Evolutionary conservation across 2,888 invertebrate genomes (phyloP).

Genomic region (Liodrosophila aerea): DNA sequence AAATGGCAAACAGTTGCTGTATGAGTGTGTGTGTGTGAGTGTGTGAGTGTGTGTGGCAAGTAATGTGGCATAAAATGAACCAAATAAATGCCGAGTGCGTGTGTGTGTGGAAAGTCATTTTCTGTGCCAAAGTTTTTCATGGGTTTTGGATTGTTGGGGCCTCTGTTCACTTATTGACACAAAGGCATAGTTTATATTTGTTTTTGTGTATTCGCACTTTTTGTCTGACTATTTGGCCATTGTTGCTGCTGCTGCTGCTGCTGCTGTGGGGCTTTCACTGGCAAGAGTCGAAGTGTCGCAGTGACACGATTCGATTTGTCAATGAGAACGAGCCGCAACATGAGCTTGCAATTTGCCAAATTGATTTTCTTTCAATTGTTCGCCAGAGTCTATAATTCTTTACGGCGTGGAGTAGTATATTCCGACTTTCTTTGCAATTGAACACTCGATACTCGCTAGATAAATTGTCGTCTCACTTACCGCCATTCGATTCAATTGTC

Average conservation of each 20-base stretch:
- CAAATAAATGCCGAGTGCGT: conserved; percentile 74
- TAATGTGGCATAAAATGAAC: conserved; percentile 78
- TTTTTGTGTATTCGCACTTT: conserved; percentile 4
- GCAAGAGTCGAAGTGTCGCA: conserved; percentile 47
- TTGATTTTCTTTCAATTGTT: conserved; percentile 68
- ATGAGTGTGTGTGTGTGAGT: no score
- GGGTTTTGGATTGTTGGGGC: conserved; percentile 35
- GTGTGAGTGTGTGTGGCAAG: conserved; percentile 38
- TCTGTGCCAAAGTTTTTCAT: conserved; percentile 75
- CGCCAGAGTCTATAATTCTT: conserved; percentile 34
- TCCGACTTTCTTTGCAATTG: conserved; percentile 53
- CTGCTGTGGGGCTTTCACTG: conserved; percentile 54
- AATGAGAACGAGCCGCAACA: conserved; percentile 59
- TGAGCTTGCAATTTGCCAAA: conserved; percentile 75
- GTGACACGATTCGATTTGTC: conserved; percentile 68
- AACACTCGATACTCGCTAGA: no score
- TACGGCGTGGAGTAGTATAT: conserved; percentile 2
- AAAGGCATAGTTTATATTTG: conserved; percentile 67
- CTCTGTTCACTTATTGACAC: conserved; percentile 68
- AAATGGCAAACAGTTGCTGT: conserved; percentile 47
- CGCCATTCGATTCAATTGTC: conserved; percentile 69
- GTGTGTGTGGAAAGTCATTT: conserved; percentile 67
- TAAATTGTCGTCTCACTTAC: conserved; percentile 69
- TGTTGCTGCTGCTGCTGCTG: conserved; percentile 25
- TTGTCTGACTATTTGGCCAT: conserved; percentile 54